phyloP scores from a whole-genome alignment of 2,113 vertebrate genomes.

The Noturus placidus region DNA sequence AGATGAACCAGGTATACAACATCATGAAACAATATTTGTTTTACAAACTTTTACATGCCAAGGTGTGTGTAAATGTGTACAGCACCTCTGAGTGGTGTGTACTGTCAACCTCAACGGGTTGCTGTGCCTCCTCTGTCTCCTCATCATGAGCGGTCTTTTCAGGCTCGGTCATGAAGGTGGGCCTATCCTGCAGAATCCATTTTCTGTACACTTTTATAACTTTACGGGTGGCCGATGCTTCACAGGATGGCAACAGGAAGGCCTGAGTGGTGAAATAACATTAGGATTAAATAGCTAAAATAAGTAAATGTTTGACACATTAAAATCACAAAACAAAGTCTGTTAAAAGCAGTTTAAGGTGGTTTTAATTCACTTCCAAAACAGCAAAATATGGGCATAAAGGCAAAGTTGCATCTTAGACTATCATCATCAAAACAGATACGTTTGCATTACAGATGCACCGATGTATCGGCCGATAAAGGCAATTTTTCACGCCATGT shows the following conservation, averaged over 20 bases:
- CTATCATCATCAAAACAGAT: neutral
- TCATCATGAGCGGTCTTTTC: conserved; percentile 73
- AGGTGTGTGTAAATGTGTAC: neutral
- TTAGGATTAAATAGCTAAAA: neutral
- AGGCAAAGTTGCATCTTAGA: neutral
- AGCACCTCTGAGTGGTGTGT: conserved; percentile 74
- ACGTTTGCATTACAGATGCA: neutral
- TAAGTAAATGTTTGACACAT: neutral
- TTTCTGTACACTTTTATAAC: conserved; percentile 95
- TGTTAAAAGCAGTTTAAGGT: neutral
- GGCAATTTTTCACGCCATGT: no score
- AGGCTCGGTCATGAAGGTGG: conserved; percentile 92
- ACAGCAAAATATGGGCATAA: neutral
- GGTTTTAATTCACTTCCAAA: neutral
- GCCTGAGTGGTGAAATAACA: conserved; percentile 72
- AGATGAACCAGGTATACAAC: neutral
- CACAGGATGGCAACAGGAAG: conserved; percentile 90
- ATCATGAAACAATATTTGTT: neutral
- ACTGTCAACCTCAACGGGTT: conserved; percentile 71
- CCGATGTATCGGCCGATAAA: no score
- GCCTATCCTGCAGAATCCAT: conserved; percentile 93
- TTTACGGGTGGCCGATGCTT: conserved; percentile 87
- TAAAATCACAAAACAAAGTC: neutral
- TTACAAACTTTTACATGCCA: neutral
- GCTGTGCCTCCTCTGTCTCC: conserved; percentile 67